Conservation (phyloP, 2,888 invertebrate species). For the Andrena chrysosceles region DNA sequence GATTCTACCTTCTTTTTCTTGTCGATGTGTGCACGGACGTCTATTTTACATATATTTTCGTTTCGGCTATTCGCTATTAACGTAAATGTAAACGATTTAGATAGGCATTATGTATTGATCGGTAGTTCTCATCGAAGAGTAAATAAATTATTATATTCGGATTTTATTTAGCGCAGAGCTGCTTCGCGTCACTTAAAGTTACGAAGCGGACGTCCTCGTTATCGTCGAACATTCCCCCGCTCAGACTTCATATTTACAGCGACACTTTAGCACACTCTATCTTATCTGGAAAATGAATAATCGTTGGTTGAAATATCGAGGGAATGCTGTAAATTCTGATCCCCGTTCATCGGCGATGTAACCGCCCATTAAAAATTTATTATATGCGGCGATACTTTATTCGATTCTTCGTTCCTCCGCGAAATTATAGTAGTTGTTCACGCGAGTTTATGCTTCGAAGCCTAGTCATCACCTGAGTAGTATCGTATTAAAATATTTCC, state of each 20-base stretch:
- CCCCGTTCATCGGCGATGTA: neutral
- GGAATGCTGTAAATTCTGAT: slow-evolving; percentile 29
- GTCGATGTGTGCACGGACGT: no score
- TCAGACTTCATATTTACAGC: neutral
- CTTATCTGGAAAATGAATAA: slow-evolving; percentile 18
- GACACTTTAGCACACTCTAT: slow-evolving; percentile 10
- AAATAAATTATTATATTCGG: neutral
- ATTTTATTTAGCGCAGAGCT: neutral
- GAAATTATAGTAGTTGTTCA: slow-evolving; percentile 43
- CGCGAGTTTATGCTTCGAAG: slow-evolving; percentile 12
- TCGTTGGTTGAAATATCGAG: neutral
- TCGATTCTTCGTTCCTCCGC: slow-evolving; percentile 10
- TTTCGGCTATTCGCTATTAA: no score
- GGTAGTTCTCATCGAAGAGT: neutral
- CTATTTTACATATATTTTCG: no score
- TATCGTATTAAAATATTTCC: slow-evolving; percentile 26
- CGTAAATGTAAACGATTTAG: no score
- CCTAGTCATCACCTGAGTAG: neutral
- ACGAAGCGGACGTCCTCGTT: neutral
- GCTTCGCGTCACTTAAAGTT: neutral
- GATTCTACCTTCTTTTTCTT: no score
- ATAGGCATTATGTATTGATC: no score
- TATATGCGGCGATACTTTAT: slow-evolving; percentile 24
- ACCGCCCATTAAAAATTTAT: slow-evolving; percentile 40
- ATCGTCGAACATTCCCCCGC: neutral